Evolutionary conservation across 2,888 invertebrate genomes (phyloP), one percentile per base, ranked within the genome.

Genomic region (Steinernema hermaphroditum): DNA sequence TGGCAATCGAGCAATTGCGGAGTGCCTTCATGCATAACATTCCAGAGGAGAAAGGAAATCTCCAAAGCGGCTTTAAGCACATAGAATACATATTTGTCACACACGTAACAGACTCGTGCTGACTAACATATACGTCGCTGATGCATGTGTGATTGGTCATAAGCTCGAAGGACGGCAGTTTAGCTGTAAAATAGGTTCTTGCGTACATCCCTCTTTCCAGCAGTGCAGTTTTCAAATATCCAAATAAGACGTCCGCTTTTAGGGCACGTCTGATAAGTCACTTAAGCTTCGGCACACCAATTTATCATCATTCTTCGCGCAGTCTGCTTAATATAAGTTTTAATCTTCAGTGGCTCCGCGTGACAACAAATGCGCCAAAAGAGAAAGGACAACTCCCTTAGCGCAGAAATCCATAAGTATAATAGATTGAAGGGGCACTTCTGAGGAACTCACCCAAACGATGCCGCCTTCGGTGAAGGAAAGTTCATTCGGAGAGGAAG

Each of bases 401-500:
- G 19, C 62, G 62, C 29, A 19, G 9, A 46, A 46, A 62, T 24
- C 62, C 29, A 62, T 62, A 62, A 62, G 62, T 29, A 62, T 62
- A 62, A 62, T 62, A 27, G 68, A 62, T 41, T 68, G 68, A 68
- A 34, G 41, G n/a, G 19, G 22, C 24, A 37, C 37, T 2, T 6
- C 22, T 9, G 16, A 32, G 27, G 44, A 19, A 81, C 87, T 85
- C 81, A 89, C 88, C 83, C 87, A 88, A 69, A 89, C 87, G 54
- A 86, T 82, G 69, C 88, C 88, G 43, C 88, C 88, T 79, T 86
- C 86, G 71, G 84, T 85, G 77, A 89, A 88, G 41, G 85, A 81
- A 12, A 89, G 82, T 29, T 87, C 86, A 71, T 86, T 83, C 2
- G 87, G 85, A 70, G 85, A 83, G 0, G 85, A 80, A 74, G 87